phyloP scores from a whole-genome alignment of 2,113 vertebrate species.

The Pan paniscus region DNA sequence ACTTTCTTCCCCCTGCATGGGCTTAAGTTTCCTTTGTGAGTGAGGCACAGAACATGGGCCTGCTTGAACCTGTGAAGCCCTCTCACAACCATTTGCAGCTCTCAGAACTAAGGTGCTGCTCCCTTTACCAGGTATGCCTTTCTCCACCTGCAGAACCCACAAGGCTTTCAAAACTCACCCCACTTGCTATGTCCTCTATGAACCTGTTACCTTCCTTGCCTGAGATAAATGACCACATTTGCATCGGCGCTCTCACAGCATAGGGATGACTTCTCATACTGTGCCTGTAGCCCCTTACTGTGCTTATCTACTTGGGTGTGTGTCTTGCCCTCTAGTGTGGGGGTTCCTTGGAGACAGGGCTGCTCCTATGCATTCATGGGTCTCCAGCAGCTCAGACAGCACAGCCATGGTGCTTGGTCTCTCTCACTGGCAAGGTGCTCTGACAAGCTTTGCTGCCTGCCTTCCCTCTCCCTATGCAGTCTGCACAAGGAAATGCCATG shows the following conservation, averaged over 20 bases:
- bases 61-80: background rate
- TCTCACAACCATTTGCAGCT: background rate
- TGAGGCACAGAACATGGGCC: background rate
- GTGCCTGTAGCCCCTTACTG: no score
- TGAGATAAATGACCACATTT: background rate
- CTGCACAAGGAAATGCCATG: background rate
- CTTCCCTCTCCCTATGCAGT: background rate
- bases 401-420: background rate
- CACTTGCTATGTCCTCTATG: rapidly evolving
- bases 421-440: rapidly evolving
- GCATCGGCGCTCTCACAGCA: background rate
- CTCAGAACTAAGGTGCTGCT: background rate
- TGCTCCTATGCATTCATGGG: rapidly evolving
- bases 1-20: background rate
- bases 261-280: background rate
- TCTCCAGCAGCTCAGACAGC: background rate
- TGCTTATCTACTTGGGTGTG: background rate
- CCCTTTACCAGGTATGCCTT: background rate
- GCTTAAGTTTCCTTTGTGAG: background rate
- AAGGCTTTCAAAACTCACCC: background rate
- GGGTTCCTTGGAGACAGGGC: background rate
- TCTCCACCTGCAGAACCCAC: background rate
- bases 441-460: background rate
- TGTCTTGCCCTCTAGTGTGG: rapidly evolving
- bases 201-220: background rate